Evolutionary conservation across 2,113 vertebrate species (phyloP), one percentile per base, ranked within the genome.

Genomic region (Xyrauchen texanus): DNA sequence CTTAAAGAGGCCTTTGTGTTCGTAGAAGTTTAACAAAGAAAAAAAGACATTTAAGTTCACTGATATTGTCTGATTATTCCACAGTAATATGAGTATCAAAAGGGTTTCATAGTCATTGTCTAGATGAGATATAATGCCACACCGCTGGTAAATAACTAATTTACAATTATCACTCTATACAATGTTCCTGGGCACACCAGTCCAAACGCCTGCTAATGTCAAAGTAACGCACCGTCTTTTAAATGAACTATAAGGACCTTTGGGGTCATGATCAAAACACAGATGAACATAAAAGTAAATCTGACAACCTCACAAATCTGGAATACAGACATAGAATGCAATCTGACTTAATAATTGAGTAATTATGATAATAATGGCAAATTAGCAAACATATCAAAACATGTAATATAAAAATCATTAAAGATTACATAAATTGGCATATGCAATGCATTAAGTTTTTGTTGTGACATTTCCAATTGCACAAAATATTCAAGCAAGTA

Each of bases 1-100:
- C 45, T 44, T 52, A 45, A 52, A 75, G 58, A 67, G 15, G 13
- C 65, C 57, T 83, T 79, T 76, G 70, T 68, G 65, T 34, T 15
- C 5, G 7, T 58, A 68, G 63, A 76, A 79, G n/a, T n/a, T n/a
- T n/a, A n/a, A n/a, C n/a, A n/a, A 46, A 66, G 72, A 21, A 11
- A n/a, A 49, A 57, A 15, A 62, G 62, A n/a, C 8, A 9, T 68
- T 42, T 80, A 63, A 34, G 5, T 64, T 63, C 44, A 12, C 9
- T 5, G 2, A 55, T 68, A 70, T 68, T 69, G 51, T 78, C 10
- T 51, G 58, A 78, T 45, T 57, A 55, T 9, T 67, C 60, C n/a
- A n/a, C 55, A 16, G 79, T 9, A 76, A 81, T 55, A n/a, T 10
- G 11, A 71, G 51, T 42, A 5, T 70, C 42, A 49, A 61, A 7